phyloP scores from a whole-genome alignment of 2,888 invertebrate species.

The Torymus aiolomorphi region DNA sequence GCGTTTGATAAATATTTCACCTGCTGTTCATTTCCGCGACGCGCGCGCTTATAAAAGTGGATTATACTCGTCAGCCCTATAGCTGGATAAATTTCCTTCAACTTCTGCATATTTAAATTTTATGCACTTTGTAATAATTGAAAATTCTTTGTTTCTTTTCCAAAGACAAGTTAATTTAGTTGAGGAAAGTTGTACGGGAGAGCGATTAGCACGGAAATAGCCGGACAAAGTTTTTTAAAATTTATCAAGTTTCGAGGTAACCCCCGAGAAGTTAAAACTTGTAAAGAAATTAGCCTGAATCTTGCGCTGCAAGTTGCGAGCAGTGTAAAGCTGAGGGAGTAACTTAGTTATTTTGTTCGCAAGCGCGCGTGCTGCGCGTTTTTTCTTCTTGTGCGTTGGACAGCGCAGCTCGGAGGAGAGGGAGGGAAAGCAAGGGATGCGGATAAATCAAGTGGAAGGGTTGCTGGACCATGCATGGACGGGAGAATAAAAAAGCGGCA shows the following conservation, averaged over 20 bases:
- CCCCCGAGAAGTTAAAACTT: constrained; percentile 5
- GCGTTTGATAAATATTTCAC: constrained; percentile 27
- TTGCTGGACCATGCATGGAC: constrained; percentile 64
- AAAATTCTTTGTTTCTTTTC: no score
- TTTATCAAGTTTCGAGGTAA: background rate
- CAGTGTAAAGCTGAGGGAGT: background rate
- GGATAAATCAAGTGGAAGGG: constrained; percentile 71
- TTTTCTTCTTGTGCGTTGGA: background rate
- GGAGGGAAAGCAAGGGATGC: constrained; percentile 60
- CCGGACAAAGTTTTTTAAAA: no score
- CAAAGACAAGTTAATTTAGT: no score
- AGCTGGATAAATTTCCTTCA: no score
- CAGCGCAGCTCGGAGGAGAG: background rate
- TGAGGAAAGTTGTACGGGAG: no score
- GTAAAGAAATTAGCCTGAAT: constrained; percentile 33
- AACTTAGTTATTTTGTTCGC: constrained; percentile 32
- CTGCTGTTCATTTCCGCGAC: background rate
- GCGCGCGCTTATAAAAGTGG: no score
- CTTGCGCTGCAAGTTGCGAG: constrained; percentile 19
- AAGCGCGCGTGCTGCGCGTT: constrained; percentile 8
- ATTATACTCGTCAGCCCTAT: no score
- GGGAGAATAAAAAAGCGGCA: constrained; percentile 46
- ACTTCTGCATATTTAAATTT: no score
- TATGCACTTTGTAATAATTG: no score
- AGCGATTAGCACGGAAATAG: no score